These are phyloP conservation scores for Pachyuromys duprasi DNA, from an alignment of 2,797 vertebrate genomes.

Conservation along the genomic window DNA sequence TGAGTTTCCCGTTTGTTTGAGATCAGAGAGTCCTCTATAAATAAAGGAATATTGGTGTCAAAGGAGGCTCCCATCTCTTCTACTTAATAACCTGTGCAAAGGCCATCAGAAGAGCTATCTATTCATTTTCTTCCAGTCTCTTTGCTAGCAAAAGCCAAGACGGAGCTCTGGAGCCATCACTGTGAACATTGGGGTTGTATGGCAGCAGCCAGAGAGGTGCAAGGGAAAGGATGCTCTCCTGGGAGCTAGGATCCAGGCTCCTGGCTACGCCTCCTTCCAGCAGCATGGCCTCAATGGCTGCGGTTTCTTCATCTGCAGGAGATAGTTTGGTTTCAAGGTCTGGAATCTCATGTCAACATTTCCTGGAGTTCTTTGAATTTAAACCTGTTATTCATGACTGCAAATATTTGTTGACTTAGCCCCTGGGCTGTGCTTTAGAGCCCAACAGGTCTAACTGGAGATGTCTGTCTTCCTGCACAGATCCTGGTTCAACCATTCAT, in stretches of 20 bases:
- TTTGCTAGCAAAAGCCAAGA: neutral
- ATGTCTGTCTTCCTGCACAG: neutral
- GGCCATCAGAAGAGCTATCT: neutral
- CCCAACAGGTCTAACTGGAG: neutral
- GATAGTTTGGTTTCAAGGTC: neutral
- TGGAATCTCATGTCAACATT: slow-evolving; percentile 28
- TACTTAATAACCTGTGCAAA: slow-evolving; percentile 54
- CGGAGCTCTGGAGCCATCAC: neutral
- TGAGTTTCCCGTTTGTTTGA: slow-evolving; percentile 5
- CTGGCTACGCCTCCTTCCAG: neutral
- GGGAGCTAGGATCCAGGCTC: neutral
- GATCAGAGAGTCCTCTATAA: neutral
- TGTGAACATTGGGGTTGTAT: neutral
- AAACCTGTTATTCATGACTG: neutral
- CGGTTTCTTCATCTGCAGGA: slow-evolving; percentile 13
- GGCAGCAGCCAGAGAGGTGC: neutral
- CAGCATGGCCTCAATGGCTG: neutral
- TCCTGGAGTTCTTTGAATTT: slow-evolving; percentile 33
- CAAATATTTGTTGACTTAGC: neutral
- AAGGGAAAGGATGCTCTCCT: neutral
- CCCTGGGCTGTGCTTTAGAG: neutral
- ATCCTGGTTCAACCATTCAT: neutral
- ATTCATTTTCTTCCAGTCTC: neutral
- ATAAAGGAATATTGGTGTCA: slow-evolving; percentile 6
- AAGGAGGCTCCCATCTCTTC: neutral